Conservation (phyloP, 2,113 vertebrate genomes). For the Lepidiolamprologus cunningtoni region DNA sequence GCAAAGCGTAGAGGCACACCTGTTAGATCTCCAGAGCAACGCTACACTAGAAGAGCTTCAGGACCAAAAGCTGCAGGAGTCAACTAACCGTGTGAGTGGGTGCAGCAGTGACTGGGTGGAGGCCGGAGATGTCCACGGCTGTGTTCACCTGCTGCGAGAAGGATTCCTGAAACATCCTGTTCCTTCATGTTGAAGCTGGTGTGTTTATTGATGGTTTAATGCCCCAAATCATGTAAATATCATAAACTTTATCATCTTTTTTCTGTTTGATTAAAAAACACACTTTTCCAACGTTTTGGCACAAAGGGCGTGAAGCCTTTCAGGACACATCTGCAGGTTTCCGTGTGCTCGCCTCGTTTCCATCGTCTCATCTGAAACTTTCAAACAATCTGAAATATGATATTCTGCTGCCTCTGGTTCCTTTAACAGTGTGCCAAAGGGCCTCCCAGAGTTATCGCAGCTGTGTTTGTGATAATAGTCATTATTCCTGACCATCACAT, state of each 20-base stretch:
- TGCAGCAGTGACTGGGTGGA: background rate
- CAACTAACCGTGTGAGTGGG: background rate
- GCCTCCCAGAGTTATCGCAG: background rate
- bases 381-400: background rate
- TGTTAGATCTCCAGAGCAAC: background rate
- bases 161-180: background rate
- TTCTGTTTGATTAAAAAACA: background rate
- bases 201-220: background rate
- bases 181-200: background rate
- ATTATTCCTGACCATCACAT: background rate
- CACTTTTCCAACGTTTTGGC: background rate
- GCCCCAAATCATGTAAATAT: background rate
- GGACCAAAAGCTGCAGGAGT: background rate
- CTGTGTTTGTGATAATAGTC: background rate
- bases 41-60: background rate
- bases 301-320: background rate
- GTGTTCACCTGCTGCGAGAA: background rate
- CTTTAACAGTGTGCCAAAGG: background rate
- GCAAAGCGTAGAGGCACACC: background rate
- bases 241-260: background rate
- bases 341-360: background rate
- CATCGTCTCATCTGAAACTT: background rate
- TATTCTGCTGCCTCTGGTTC: background rate
- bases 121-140: background rate
- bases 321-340: background rate